Base-by-base conservation (phyloP, 2,888 invertebrate genomes). In the Synanthedon formicaeformis region DNA sequence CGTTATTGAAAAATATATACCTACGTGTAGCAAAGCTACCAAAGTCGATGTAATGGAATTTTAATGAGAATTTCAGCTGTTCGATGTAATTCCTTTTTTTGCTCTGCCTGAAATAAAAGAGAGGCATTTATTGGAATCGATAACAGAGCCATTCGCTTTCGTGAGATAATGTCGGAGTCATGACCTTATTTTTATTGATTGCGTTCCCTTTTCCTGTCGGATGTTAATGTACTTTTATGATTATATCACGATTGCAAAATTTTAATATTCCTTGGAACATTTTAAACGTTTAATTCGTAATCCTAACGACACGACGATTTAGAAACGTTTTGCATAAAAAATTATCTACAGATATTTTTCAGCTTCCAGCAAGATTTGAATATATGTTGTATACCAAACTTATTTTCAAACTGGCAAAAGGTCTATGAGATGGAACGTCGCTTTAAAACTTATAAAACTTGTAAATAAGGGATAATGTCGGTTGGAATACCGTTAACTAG, bases 21-120 rank as follows among this genome's bases (percentile, higher is more conserved):
- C 54, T 34, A 34, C 34, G 48, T 54, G 54, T 54, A 56, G 54
- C 52, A 54, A 51, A 51, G 51, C 54, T 45, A 45, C 63, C 64
- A 69, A 73, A 74, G 73, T 75, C 67, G 61, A 69, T 68, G 69
- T 81, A 80, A 81, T 80, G 80, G 79, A 80, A 81, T 81, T 80
- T 79, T 79, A 81, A 80, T 80, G 80, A 81, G 79, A 73, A 78
- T 71, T 79, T 77, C 73, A 71, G 73, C 71, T 69, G 68, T 69
- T 71, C 71, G 61, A 59, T 66, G 71, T 73, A 73, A 74, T 77
- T 75, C 65, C 67, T 65, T 69, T 67, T 69, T 71, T 66, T 58
- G 56, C 61, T 59, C 60, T 55, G 59, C 53, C 63, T 68, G 67
- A 75, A 75, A 75, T 73, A 75, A 76, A 74, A 68, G 69, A 69